Base-by-base conservation (phyloP, 2,113 vertebrate genomes). In the Xenus cinereus region DNA sequence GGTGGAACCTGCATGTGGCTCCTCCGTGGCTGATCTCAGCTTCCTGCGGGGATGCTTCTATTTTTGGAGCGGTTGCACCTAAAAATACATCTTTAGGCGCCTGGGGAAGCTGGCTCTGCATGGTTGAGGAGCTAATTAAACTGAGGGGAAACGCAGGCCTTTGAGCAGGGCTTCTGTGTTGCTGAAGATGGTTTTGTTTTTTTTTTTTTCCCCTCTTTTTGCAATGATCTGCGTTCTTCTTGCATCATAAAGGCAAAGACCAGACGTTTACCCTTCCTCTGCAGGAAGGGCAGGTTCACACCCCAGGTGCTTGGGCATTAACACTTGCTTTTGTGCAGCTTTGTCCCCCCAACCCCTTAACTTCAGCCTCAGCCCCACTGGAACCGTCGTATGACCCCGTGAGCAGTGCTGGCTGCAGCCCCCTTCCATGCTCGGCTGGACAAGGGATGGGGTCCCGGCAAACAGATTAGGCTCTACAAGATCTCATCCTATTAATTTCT, bases 41-140 rank as follows among this genome's bases (percentile, higher is more conserved):
- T 87, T 95, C 87, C 90, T 69, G 63, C 3, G 2, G 83, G 59
- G 64, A 62, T 8, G 50, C 74, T 87, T 30, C 89, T 96, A 85
- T 94, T 96, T 94, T 46, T 80, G 87, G 82, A 95, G 85, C 1
- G 1, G 2, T 79, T 85, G 71, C 28, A 85, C 93, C 96, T 96
- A 93, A 97, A 96, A 97, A 91, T 94, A 95, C 51, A 39, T 83
- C 51, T 85, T 7, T 39, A 64, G 59, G 79, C 67, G 94, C 90
- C 69, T 62, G 77, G 67, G 95, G 54, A 93, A 88, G 78, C 82
- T 93, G 82, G 22, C 48, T 94, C 37, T 91, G 78, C 50, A 13
- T 93, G 14, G 17, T 0, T 67, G 67, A 89, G 87, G 81, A 91
- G 67, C 82, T 96, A 85, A 97, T 94, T 90, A 95, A 94, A 67